A percentile compares a stretch with the other conserved stretches of the same genome.
phyloP scores from a whole-genome alignment of 2,888 invertebrate genomes.

The Pristionchus arcanus region DNA sequence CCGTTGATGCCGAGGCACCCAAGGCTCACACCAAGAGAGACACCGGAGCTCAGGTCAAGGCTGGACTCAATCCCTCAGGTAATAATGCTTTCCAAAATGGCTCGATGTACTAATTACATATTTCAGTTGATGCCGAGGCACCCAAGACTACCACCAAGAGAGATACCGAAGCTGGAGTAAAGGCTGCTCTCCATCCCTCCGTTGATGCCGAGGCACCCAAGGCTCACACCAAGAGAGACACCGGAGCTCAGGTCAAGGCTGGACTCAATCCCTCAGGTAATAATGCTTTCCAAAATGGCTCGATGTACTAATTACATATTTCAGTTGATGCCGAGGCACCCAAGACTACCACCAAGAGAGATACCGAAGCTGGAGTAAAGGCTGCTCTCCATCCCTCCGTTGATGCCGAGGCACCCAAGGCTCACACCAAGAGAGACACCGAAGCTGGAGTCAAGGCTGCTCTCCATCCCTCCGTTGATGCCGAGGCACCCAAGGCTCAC shows the following conservation, averaged over 20 bases:
- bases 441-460: not conserved
- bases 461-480: not conserved
- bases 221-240: not conserved
- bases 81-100: not conserved
- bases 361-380: not conserved
- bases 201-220: not conserved
- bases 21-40: not conserved
- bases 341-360: not conserved
- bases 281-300: not conserved
- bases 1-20: not conserved
- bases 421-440: not conserved
- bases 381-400: not conserved
- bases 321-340: not conserved
- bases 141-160: not conserved
- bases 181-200: not conserved
- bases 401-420: not conserved
- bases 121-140: not conserved
- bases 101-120: not conserved
- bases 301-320: not conserved
- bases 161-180: not conserved
- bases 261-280: not conserved
- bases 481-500: not conserved
- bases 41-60: not conserved
- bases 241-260: not conserved
- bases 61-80: not conserved